Evolutionary conservation across 2,113 vertebrate genomes (phyloP).

Genomic region (Nyctibius bracteatus): DNA sequence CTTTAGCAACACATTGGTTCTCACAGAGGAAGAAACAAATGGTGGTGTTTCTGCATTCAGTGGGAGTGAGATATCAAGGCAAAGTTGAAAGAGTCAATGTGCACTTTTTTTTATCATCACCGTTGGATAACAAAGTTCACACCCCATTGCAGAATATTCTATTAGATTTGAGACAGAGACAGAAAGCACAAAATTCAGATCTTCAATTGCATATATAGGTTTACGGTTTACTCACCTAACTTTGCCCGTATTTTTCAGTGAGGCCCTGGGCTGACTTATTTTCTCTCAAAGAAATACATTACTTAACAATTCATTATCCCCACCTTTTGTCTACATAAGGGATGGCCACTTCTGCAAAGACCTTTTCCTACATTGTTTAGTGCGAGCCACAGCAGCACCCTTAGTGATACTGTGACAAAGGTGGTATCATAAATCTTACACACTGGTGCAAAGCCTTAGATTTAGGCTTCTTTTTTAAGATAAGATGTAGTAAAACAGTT

Average conservation of each 20-base stretch:
- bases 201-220: background rate
- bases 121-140: background rate
- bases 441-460: background rate
- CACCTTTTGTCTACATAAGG: background rate
- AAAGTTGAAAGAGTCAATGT: background rate
- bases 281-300: background rate
- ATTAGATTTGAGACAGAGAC: background rate
- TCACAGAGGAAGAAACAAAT: background rate
- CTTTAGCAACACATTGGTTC: background rate
- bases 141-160: background rate
- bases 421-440: background rate
- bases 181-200: background rate
- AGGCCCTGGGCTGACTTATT: background rate
- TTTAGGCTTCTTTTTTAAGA: background rate
- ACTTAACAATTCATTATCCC: background rate
- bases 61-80: background rate
- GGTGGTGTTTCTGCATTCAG: background rate
- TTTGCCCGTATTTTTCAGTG: background rate
- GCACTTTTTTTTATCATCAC: background rate
- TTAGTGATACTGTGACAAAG: background rate
- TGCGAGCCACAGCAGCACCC: background rate
- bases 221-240: background rate
- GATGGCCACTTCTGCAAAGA: background rate
- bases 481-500: background rate
- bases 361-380: background rate